Base-by-base conservation (phyloP, 2,888 invertebrate species). In the Brenthis hecate region DNA sequence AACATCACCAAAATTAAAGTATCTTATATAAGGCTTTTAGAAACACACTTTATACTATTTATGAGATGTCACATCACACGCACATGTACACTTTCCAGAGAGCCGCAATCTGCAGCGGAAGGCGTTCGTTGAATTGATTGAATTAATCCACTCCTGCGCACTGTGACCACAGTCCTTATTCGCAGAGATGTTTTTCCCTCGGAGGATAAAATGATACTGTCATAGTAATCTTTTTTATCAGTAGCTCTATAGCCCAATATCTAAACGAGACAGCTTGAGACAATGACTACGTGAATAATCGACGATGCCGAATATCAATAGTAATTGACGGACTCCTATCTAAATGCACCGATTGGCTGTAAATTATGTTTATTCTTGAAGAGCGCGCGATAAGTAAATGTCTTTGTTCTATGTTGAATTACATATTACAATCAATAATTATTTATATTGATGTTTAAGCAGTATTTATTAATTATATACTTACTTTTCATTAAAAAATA, bases 191-290 rank as follows among this genome's bases (percentile, higher is more conserved):
- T 78, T 84, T 80, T 81, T 85, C 75, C 73, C 77, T 70, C 82
- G 74, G 82, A 82, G 85, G 84, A 87, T 84, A 81, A 86, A 87
- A 79, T 86, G 86, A 85, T 86, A 92, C 91, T 91, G 82, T 83
- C 81, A 78, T 80, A 79, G 78, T 87, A 89, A 91, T 91, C 91
- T 90, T 85, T 90, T 85, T 91, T 92, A 92, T 92, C 92, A 91
- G 80, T 77, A 71, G 70, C 78, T 77, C 78, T 84, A 71, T 64
- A 80, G 81, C 79, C 80, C 80, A 76, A 76, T 84, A 80, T 81
- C 83, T 80, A 82, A 77, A 73, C 72, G 74, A 74, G 76, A 76
- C 75, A 66, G 68, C 74, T 75, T 75, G 80, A 90, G 86, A 89
- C 89, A 89, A 90, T 87, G 82, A 77, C 76, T 75, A 74, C 77